phyloP scores from a whole-genome alignment of 2,797 vertebrate genomes.

The Tauraco hartlaubi region DNA sequence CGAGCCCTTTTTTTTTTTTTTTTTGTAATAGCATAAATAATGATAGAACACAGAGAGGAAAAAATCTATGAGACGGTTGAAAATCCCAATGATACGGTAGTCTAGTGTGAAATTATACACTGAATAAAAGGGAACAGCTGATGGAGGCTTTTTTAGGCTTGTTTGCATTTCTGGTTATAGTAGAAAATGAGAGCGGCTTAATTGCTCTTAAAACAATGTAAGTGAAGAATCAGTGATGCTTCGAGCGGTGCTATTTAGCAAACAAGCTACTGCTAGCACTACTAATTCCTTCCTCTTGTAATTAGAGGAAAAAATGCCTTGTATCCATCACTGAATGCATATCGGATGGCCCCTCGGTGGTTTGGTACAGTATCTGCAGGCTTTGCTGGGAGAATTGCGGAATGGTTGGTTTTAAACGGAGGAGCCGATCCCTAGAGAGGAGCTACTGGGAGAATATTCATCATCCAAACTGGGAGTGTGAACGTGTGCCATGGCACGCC shows the following conservation, averaged over 20 bases:
- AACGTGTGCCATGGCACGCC: background rate
- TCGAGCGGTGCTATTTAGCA: background rate
- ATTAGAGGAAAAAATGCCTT: background rate
- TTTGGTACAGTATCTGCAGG: background rate
- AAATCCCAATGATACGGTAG: background rate
- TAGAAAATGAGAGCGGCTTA: background rate
- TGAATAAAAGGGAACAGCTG: conserved; percentile 8
- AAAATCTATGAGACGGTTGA: background rate
- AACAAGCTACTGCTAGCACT: background rate
- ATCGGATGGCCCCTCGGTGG: background rate
- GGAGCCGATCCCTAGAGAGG: background rate
- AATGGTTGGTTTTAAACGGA: background rate
- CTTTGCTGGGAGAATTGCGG: background rate
- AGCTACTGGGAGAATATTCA: background rate
- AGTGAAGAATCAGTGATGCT: background rate
- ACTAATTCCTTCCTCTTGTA: background rate
- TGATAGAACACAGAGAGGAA: background rate
- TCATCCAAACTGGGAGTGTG: background rate
- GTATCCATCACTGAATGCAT: background rate
- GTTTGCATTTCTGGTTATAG: conserved; percentile 1
- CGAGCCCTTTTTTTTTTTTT: background rate
- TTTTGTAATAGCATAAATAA: background rate
- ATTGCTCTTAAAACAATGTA: conserved; percentile 9
- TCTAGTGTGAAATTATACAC: background rate
- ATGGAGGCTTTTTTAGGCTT: background rate